A percentile compares a stretch with the other conserved stretches of the same genome.
Evolutionary conservation across 2,797 vertebrate genomes (phyloP).

Genomic region (Rhynchotus rufescens): DNA sequence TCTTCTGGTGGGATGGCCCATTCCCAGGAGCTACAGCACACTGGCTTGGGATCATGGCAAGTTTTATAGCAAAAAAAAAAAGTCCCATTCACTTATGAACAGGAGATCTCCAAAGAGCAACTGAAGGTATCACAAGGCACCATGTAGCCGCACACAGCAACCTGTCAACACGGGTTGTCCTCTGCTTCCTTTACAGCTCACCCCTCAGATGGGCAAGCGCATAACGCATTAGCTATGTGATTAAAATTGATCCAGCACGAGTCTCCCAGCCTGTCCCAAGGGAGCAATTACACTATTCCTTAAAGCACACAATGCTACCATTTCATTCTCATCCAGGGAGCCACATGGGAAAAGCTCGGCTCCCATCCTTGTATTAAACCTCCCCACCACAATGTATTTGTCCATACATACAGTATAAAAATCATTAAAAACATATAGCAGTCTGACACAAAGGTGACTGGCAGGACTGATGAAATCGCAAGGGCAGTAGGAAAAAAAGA

Average conservation of each 20-base stretch:
- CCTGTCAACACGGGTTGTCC: neutral
- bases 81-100: neutral
- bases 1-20: neutral
- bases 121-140: neutral
- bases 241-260: slow-evolving; percentile 33
- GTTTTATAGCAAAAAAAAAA: neutral
- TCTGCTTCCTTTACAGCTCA: neutral
- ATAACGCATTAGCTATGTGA: neutral
- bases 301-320: neutral
- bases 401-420: neutral
- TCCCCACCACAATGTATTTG: neutral
- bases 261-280: neutral
- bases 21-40: neutral
- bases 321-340: slow-evolving; percentile 22
- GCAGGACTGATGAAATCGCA: neutral
- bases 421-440: neutral
- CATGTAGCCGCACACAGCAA: neutral
- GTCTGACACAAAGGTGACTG: neutral
- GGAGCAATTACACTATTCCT: neutral
- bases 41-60: accelerated
- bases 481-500: neutral
- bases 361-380: neutral
- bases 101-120: neutral
- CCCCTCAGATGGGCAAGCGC: neutral
- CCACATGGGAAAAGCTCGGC: neutral